A percentile compares a stretch with the other conserved stretches of the same genome.
These are phyloP conservation scores for Trachelipus rathkii DNA, from an alignment of 1,140 invertebrate species.

Conservation along the genomic window DNA sequence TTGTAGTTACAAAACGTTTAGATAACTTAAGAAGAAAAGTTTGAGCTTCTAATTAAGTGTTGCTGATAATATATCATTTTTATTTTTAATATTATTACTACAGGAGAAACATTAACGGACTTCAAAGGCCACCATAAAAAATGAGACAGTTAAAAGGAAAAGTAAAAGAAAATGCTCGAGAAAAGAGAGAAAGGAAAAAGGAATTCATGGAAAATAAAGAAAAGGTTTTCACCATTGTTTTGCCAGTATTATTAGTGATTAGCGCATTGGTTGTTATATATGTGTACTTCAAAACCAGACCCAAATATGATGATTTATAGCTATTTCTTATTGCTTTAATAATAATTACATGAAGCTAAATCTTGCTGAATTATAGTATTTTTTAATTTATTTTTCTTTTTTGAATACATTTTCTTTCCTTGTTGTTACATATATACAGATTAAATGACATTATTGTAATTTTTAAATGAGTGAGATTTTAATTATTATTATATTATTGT, in stretches of 20 bases:
- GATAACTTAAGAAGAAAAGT: no score
- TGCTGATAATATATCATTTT: no score
- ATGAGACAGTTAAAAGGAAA: slow-evolving; percentile 76
- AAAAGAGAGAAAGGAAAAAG: slow-evolving; percentile 74
- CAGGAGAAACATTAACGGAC: no score
- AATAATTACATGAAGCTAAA: not conserved
- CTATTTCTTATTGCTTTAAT: no score
- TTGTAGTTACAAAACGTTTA: no score
- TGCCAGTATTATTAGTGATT: slow-evolving; percentile 65
- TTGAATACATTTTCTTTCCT: not conserved
- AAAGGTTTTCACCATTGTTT: slow-evolving; percentile 67
- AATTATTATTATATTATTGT: no score
- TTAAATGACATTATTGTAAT: no score
- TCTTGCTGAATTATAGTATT: not conserved
- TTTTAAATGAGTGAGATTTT: no score
- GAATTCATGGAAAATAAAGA: slow-evolving; percentile 73
- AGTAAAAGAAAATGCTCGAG: slow-evolving; percentile 74
- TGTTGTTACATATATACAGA: not conserved
- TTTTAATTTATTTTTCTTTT: not conserved
- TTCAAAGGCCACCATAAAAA: slow-evolving; percentile 35
- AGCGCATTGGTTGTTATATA: slow-evolving; percentile 69
- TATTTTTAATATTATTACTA: no score
- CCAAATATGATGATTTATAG: slow-evolving; percentile 49
- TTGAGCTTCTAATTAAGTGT: no score
- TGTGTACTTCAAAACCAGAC: slow-evolving; percentile 71